Base-by-base conservation (phyloP, 2,888 invertebrate species). In the Drosophila borborema region DNA sequence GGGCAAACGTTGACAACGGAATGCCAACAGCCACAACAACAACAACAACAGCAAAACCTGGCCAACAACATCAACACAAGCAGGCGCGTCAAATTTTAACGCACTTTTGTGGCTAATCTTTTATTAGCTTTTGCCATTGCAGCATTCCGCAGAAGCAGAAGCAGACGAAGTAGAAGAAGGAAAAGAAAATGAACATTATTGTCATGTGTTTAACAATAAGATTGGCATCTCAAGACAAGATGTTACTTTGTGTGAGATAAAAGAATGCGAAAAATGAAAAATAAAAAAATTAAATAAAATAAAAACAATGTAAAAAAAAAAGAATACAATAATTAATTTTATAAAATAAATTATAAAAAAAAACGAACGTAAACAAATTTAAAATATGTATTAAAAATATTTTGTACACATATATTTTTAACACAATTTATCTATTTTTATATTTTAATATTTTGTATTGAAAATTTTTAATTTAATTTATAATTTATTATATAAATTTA, bases 91-190 rank as follows among this genome's bases (percentile, higher is more conserved):
- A 48, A 65, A 31, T 64, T 58, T 65, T 59, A 51, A 41, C 58
- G 64, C 73, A 85, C 73, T 75, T 69, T 64, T 81, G 82, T 63
- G 70, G 83, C 65, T 73, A 72, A 81, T 82, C 67, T 86, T 86
- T 84, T 73, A 84, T 82, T 78, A 75, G 83, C 89, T 80, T 73
- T 48, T 9, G 40, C 38, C 41, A 16, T 46, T 49, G 48, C 38
- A 28, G 48, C 55, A 65, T 59, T 54, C 46, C 49, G 0, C 14
- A 14, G 31, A 8, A 10, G 14, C 14, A 12, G 31, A 4, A 6
- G 14, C 14, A 10, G 16, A 14, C 8, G 46, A 23, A 9, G 1
- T 1, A 12, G 28, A 28, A 28, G 6, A 28, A 28, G 28, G 1
- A 20, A 1, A 20, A 16, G 7, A 7, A 23, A 23, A 16, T 14